phyloP scores from a whole-genome alignment of 2,797 vertebrate genomes.

The Melanotaenia maccullochi region DNA sequence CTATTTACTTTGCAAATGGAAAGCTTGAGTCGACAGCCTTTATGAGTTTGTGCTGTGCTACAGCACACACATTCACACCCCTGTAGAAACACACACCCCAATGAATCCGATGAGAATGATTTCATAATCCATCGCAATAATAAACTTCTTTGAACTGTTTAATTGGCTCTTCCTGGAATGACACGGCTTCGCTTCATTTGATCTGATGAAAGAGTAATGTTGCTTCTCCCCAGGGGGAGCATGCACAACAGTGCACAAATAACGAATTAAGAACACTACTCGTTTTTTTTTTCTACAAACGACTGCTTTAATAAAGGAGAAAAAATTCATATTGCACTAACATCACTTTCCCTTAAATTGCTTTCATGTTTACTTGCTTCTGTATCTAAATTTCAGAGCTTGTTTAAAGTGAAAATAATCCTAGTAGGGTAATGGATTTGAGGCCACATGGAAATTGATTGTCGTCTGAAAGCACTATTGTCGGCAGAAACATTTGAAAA shows the following conservation, averaged over 20 bases:
- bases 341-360: slow-evolving; percentile 54
- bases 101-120: slow-evolving; percentile 81
- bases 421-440: slow-evolving; percentile 59
- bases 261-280: slow-evolving; percentile 81
- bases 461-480: slow-evolving; percentile 52
- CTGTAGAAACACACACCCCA: slow-evolving; percentile 65
- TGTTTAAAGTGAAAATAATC: slow-evolving; percentile 70
- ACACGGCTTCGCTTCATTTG: slow-evolving; percentile 79
- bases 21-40: slow-evolving; percentile 64
- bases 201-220: slow-evolving; percentile 84
- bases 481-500: slow-evolving; percentile 43
- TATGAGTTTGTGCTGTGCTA: slow-evolving; percentile 66
- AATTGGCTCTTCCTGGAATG: slow-evolving; percentile 83
- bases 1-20: slow-evolving; percentile 71
- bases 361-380: slow-evolving; percentile 70
- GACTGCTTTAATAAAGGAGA: slow-evolving; percentile 71
- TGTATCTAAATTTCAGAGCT: slow-evolving; percentile 66
- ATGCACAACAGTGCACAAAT: slow-evolving; percentile 79
- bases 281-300: slow-evolving; percentile 52
- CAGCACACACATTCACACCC: slow-evolving; percentile 72
- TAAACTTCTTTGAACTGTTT: slow-evolving; percentile 85
- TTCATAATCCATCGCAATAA: slow-evolving; percentile 82
- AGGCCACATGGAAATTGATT: slow-evolving; percentile 60
- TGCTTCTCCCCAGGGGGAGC: slow-evolving; percentile 74
- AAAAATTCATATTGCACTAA: slow-evolving; percentile 63